phyloP scores from a whole-genome alignment of 2,113 vertebrate species.

The Semnornis frantzii region DNA sequence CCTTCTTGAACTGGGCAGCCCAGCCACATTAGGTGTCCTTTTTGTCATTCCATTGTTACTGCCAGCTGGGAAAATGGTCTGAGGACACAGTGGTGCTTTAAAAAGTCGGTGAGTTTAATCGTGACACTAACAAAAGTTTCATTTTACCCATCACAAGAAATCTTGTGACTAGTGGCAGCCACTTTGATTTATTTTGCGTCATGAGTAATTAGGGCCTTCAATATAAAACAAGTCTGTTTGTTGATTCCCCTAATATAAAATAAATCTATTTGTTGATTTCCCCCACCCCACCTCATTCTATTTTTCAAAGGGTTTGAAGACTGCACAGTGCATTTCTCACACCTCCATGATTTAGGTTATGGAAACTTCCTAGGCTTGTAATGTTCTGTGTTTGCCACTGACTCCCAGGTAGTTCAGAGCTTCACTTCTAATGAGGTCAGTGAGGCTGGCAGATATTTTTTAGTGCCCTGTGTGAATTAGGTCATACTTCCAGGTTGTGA shows the following conservation, averaged over 20 bases:
- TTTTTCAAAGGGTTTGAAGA: neutral
- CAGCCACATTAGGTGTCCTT: too few relatives aligned
- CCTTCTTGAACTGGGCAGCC: too few relatives aligned
- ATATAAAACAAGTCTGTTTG: neutral
- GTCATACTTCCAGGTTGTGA: constrained; percentile 48
- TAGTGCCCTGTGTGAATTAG: constrained; percentile 51
- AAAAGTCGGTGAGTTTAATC: neutral
- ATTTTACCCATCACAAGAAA: neutral
- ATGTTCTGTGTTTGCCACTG: constrained; percentile 2
- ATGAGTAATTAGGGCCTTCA: neutral
- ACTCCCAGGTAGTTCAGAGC: constrained; percentile 35
- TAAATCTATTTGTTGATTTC: neutral
- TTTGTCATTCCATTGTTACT: neutral
- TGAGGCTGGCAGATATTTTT: constrained; percentile 49
- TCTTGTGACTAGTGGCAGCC: neutral
- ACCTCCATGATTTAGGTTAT: constrained; percentile 34
- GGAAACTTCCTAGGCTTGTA: constrained; percentile 25
- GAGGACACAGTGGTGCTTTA: neutral
- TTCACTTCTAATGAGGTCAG: constrained; percentile 53
- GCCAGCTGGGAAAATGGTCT: neutral
- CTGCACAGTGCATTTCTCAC: neutral
- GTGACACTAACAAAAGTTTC: neutral
- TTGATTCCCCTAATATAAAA: neutral
- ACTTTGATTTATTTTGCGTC: neutral
- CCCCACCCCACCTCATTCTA: neutral